phyloP scores from a whole-genome alignment of 2,113 vertebrate species.

The Monarcha castaneiventris region DNA sequence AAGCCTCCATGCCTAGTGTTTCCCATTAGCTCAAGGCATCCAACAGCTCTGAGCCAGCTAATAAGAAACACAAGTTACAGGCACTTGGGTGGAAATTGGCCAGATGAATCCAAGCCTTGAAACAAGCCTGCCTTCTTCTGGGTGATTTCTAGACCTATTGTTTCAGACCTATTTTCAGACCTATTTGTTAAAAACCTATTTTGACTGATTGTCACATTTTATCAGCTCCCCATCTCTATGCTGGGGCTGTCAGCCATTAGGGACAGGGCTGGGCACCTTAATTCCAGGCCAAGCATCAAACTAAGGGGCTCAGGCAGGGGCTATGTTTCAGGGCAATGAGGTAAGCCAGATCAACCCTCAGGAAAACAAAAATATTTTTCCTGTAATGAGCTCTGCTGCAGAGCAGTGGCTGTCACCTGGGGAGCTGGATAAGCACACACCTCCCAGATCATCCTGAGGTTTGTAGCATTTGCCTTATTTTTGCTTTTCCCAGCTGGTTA shows the following conservation, averaged over 20 bases:
- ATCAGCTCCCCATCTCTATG: fast-evolving
- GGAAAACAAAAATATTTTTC: not conserved
- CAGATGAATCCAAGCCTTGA: not conserved
- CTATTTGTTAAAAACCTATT: not conserved
- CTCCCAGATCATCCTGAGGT: not conserved
- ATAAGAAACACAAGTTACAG: not conserved
- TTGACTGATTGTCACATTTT: not conserved
- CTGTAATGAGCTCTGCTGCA: not conserved
- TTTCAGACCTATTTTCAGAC: not conserved
- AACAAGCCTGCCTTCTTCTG: not conserved
- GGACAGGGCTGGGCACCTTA: not conserved
- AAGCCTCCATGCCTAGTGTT: not conserved
- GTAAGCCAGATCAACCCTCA: not conserved
- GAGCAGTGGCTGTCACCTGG: not conserved
- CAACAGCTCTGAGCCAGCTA: not conserved
- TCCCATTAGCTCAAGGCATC: not conserved
- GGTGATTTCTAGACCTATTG: not conserved
- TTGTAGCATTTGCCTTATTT: not conserved
- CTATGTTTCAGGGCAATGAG: not conserved
- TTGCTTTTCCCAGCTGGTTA: not conserved
- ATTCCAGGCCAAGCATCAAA: not conserved
- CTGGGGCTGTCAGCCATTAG: not conserved
- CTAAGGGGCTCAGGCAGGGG: not conserved
- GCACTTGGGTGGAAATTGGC: not conserved
- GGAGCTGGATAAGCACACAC: not conserved